phyloP scores from a whole-genome alignment of 2,797 vertebrate species.

The Lemur catta region DNA sequence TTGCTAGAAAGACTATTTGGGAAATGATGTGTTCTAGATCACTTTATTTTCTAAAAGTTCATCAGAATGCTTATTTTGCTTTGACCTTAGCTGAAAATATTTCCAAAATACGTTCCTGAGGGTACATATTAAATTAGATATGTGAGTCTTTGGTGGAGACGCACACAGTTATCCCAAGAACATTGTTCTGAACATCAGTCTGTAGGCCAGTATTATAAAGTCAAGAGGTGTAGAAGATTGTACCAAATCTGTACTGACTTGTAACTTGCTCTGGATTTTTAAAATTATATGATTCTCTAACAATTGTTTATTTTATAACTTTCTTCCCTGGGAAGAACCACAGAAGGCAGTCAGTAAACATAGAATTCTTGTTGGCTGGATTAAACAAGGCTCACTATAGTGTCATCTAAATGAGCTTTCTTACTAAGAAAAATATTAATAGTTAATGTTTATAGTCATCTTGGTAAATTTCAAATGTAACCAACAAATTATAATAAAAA shows the following conservation, averaged over 20 bases:
- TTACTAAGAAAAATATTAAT: background rate
- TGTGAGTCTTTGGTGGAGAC: background rate
- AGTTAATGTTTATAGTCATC: background rate
- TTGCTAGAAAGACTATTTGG: background rate
- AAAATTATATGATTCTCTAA: background rate
- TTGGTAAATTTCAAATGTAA: background rate
- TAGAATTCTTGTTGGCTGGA: background rate
- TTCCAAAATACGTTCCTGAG: background rate
- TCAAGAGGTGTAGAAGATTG: background rate
- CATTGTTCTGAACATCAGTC: background rate
- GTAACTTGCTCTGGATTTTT: background rate
- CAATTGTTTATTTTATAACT: background rate
- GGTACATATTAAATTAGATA: background rate
- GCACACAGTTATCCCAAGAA: background rate
- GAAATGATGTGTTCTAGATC: background rate
- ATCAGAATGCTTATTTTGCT: background rate
- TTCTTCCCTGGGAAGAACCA: background rate
- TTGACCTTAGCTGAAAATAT: background rate
- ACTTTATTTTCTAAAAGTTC: background rate
- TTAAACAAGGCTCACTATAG: background rate
- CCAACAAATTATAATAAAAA: background rate
- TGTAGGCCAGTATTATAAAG: background rate
- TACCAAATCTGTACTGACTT: background rate
- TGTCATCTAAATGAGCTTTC: background rate
- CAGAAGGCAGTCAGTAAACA: background rate